Evolutionary conservation across 2,888 invertebrate species (phyloP).

Genomic region (Creontiades dilutus): DNA sequence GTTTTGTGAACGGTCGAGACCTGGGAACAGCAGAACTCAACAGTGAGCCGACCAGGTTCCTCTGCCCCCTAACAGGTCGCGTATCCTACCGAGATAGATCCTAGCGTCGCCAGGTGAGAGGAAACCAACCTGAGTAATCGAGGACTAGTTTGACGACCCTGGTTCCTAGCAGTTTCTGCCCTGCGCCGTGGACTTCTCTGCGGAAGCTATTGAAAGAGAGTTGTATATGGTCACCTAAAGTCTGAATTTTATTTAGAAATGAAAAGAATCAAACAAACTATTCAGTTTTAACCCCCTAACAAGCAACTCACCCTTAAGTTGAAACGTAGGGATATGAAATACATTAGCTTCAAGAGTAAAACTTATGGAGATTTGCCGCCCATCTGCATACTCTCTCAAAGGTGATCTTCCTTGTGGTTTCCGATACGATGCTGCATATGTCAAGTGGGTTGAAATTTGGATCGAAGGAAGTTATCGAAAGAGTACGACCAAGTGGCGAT

Average conservation of each 20-base stretch:
- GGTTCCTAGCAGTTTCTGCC: background rate
- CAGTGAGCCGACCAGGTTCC: too few species aligned
- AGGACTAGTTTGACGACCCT: conserved; percentile 57
- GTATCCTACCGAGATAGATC: too few species aligned
- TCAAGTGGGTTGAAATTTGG: too few species aligned
- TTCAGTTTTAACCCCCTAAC: background rate
- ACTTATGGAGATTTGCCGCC: conserved; percentile 98
- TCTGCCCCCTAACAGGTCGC: too few species aligned
- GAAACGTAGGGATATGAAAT: conserved; percentile 97
- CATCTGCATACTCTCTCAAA: conserved; percentile 97
- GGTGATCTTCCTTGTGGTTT: conserved; percentile 96
- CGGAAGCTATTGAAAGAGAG: conserved; percentile 96
- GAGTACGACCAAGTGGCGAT: too few species aligned
- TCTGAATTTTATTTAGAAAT: conserved; percentile 80
- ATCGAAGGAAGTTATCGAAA: too few species aligned
- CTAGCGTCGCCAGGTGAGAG: too few species aligned
- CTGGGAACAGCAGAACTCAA: too few species aligned
- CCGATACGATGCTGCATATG: too few species aligned
- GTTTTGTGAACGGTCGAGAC: too few species aligned
- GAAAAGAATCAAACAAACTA: background rate
- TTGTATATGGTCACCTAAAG: conserved; percentile 94
- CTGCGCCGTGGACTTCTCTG: conserved; percentile 93
- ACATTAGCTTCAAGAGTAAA: conserved; percentile 94
- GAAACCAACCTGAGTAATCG: conserved; percentile 3
- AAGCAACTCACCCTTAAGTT: conserved; percentile 88